Conservation (phyloP, 1,140 invertebrate genomes). For the Caerostris darwini region DNA sequence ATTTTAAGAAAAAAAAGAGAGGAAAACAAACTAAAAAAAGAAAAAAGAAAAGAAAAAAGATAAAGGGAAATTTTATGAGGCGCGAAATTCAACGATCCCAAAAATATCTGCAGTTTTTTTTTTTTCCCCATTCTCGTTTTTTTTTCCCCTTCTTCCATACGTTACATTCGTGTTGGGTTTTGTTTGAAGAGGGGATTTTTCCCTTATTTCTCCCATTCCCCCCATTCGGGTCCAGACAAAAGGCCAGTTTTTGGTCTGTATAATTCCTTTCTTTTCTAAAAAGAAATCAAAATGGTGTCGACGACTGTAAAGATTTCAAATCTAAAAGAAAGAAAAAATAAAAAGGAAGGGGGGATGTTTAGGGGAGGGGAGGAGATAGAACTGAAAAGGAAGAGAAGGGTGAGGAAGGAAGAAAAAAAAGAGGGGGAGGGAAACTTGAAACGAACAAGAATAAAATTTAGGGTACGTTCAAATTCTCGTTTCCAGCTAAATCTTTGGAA, state of each 20-base stretch:
- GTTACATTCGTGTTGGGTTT: slow-evolving; percentile 65
- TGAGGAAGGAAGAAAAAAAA: background rate
- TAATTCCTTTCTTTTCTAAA: slow-evolving; percentile 70
- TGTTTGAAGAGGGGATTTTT: slow-evolving; percentile 63
- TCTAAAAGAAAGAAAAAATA: background rate
- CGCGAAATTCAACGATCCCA: slow-evolving; percentile 75
- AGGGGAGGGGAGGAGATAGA: background rate
- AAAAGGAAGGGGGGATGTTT: background rate
- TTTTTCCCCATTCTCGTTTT: slow-evolving; percentile 50
- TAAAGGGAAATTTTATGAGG: slow-evolving; percentile 69
- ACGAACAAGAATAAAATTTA: slow-evolving; percentile 44
- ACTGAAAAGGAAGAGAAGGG: background rate
- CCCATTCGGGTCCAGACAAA: slow-evolving; percentile 56
- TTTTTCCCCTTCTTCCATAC: slow-evolving; percentile 38
- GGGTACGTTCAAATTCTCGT: slow-evolving; percentile 61
- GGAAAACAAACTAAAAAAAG: background rate
- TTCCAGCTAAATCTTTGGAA: slow-evolving; percentile 36
- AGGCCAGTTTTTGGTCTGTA: slow-evolving; percentile 68
- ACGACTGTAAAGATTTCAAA: slow-evolving; percentile 45
- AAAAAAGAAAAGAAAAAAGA: slow-evolving; percentile 28
- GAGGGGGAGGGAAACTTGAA: background rate
- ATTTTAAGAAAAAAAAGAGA: background rate
- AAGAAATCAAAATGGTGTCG: slow-evolving; percentile 62
- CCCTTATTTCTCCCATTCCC: background rate
- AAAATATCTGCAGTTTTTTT: slow-evolving; percentile 60